Conservation (phyloP, 2,888 invertebrate genomes). For the Sceliomorpha sp. region DNA sequence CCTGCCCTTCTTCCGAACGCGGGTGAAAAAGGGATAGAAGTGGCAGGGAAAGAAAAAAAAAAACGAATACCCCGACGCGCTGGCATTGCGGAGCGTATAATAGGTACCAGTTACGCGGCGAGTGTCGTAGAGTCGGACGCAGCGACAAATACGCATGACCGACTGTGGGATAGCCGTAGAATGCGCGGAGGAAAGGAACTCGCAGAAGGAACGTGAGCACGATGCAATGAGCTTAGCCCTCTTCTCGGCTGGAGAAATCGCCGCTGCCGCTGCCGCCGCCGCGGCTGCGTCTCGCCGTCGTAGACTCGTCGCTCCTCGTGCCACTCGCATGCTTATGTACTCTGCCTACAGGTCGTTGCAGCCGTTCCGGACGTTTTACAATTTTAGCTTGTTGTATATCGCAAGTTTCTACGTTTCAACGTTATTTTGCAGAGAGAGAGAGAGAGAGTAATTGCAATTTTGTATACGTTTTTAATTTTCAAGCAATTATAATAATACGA, state of each 20-base stretch:
- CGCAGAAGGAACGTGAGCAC: conserved; percentile 41
- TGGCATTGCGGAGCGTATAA: conserved; percentile 37
- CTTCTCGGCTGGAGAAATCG: conserved; percentile 61
- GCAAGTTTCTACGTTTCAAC: too few relatives aligned
- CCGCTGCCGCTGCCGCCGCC: too few relatives aligned
- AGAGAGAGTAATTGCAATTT: too few relatives aligned
- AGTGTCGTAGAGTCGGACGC: conserved; percentile 39
- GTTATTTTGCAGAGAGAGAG: too few relatives aligned
- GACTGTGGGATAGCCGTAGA: conserved; percentile 56
- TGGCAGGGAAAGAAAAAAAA: too few relatives aligned
- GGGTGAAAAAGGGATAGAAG: too few relatives aligned
- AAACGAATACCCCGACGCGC: conserved; percentile 21
- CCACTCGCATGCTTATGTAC: conserved; percentile 55
- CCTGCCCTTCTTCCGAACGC: too few relatives aligned
- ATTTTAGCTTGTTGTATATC: too few relatives aligned
- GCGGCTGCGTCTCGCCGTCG: conserved; percentile 9
- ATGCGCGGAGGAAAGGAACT: conserved; percentile 50
- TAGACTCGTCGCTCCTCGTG: conserved; percentile 58
- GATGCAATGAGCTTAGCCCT: conserved; percentile 56
- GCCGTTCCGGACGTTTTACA: too few relatives aligned
- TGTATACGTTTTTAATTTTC: too few relatives aligned
- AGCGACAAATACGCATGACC: conserved; percentile 57
- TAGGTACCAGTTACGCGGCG: conserved; percentile 29
- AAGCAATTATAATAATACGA: too few relatives aligned
- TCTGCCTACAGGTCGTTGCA: conserved; percentile 11